Base-by-base conservation (phyloP, 1,140 invertebrate genomes). In the Diploscapter pachys region DNA sequence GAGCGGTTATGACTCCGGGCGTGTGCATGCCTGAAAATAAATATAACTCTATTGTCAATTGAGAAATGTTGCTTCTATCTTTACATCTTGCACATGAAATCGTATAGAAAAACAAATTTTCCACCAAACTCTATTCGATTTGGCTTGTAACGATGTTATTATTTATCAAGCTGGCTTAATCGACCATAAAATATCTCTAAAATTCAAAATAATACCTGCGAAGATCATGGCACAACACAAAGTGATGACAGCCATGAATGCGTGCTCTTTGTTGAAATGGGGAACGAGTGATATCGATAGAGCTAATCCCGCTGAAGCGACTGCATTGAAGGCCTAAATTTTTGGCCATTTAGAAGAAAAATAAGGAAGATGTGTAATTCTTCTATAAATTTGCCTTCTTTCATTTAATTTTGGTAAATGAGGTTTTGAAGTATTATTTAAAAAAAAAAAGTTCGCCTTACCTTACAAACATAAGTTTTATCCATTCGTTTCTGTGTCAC, bases 181-280 rank as follows among this genome's bases (percentile, higher is more conserved):
- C 1, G 31, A 59, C 13, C 11, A 59, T 11, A 59, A 59, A 59
- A 59, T 59, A 59, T 59, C 11, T 59, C 13, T 64, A 31, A 6
- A 31, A 31, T 31, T 31, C 31, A 31, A 31, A 31, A 31, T 31
- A 31, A 31, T 1, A 81, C 81, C 82, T 53, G 83, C 83, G 73
- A 84, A 84, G 9, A 78, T 67, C 83, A 84, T 84, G 31, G 83
- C 82, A 54, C 80, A 69, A 61, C 83, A 84, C 2, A 84, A 72
- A 13, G 80, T 66, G 49, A 78, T 70, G 48, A 84, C 81, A 2
- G 83, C 83, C n/a, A 77, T 74, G 49, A 76, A 68, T n/a, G 83
- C 81, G 48, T 70, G 66, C 5, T 84, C 75, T 63, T 81, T 81
- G 52, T 82, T 76, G 68, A 79, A 84, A 49, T 83, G 80, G 2